These are phyloP conservation scores for Calonectris borealis DNA, from an alignment of 2,113 vertebrate genomes.

Conservation along the genomic window DNA sequence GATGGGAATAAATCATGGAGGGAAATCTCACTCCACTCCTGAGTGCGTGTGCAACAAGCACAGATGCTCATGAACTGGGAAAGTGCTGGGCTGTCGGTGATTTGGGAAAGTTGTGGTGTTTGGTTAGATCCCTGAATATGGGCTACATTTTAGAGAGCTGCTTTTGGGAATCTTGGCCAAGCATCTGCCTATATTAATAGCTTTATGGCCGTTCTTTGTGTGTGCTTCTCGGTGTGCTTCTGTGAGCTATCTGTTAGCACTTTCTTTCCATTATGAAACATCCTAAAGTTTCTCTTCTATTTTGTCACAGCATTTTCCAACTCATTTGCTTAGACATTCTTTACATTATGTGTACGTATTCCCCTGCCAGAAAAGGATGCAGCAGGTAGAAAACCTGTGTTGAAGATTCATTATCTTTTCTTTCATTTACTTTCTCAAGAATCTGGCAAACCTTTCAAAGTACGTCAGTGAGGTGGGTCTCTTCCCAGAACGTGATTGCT, in stretches of 20 bases:
- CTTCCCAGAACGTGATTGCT: background rate
- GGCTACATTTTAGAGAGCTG: background rate
- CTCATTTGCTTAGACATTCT: background rate
- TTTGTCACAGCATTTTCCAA: background rate
- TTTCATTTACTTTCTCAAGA: background rate
- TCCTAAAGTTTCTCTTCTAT: background rate
- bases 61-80: background rate
- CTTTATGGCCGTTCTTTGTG: background rate
- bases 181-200: background rate
- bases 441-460: background rate
- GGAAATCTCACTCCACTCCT: background rate
- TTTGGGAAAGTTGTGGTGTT: background rate
- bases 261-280: background rate
- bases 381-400: background rate
- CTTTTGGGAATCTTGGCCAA: background rate
- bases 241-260: background rate
- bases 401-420: background rate
- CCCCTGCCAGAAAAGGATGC: background rate
- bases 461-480: background rate
- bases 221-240: background rate
- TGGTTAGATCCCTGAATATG: background rate
- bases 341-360: background rate
- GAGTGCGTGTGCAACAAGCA: background rate
- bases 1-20: background rate
- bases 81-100: background rate